These are phyloP conservation scores for Paratrypauchen microcephalus DNA, from an alignment of 2,797 vertebrate species.

Conservation along the genomic window DNA sequence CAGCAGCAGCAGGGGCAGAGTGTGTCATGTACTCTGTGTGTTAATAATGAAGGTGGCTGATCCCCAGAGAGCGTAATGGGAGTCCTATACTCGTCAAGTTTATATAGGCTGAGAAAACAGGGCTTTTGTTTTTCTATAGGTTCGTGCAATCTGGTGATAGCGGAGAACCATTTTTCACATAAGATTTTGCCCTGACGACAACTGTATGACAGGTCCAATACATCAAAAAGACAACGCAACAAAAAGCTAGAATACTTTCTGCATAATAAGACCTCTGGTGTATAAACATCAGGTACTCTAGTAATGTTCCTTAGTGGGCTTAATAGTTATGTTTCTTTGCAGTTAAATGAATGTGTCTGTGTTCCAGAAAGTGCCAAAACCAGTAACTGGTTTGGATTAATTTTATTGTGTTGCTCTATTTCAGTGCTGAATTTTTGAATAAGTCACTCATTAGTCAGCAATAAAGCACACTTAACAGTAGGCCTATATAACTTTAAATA, in stretches of 20 bases:
- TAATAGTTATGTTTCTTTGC: too few relatives aligned
- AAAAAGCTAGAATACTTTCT: not conserved
- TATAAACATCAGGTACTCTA: not conserved
- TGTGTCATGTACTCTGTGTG: slow-evolving; percentile 32
- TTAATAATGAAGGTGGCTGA: slow-evolving; percentile 52
- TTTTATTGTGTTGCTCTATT: not conserved
- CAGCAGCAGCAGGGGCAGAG: not conserved
- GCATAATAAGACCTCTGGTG: not conserved
- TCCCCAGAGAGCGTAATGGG: slow-evolving; percentile 40
- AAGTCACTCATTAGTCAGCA: too few relatives aligned
- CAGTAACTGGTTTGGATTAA: not conserved
- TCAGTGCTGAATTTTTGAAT: too few relatives aligned
- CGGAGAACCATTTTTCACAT: not conserved
- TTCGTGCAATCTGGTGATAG: slow-evolving; percentile 19
- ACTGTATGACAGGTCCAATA: not conserved
- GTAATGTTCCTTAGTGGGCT: not conserved
- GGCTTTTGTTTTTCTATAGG: slow-evolving; percentile 25
- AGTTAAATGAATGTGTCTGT: too few relatives aligned
- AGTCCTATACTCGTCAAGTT: slow-evolving; percentile 40
- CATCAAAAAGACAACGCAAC: not conserved
- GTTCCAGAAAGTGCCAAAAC: too few relatives aligned
- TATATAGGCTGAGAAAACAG: slow-evolving; percentile 3
- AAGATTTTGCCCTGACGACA: slow-evolving; percentile 2
- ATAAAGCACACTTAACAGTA: too few relatives aligned
- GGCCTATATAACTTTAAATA: too few relatives aligned